Evolutionary conservation across 1,140 invertebrate genomes (phyloP).

Genomic region (Drosophila sucinea): DNA sequence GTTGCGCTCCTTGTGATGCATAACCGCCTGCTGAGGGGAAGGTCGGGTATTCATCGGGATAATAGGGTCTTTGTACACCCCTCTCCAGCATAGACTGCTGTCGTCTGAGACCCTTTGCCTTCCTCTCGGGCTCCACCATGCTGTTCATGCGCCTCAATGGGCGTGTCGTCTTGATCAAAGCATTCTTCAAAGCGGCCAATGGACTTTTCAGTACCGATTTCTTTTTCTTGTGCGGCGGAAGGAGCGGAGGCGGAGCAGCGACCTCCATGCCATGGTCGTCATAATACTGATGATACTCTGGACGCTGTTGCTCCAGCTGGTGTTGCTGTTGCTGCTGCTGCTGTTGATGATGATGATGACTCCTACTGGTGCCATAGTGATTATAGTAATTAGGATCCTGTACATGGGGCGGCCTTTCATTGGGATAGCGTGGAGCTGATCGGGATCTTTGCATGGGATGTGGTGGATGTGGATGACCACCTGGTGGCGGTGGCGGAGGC

Average conservation of each 20-base stretch:
- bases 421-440: slow-evolving; percentile 71
- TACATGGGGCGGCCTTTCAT: slow-evolving; percentile 58
- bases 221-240: slow-evolving; percentile 77
- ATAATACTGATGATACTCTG: slow-evolving; percentile 65
- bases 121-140: slow-evolving; percentile 78
- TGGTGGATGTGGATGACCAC: slow-evolving; percentile 26
- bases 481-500: slow-evolving; percentile 49
- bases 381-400: slow-evolving; percentile 72
- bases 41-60: slow-evolving; percentile 78
- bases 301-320: slow-evolving; percentile 16
- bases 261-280: slow-evolving; percentile 63
- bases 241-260: slow-evolving; percentile 51
- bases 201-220: slow-evolving; percentile 80
- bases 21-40: slow-evolving; percentile 72
- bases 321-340: slow-evolving; percentile 26
- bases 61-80: slow-evolving; percentile 72
- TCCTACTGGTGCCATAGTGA: slow-evolving; percentile 55
- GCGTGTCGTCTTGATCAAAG: slow-evolving; percentile 73
- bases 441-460: slow-evolving; percentile 69
- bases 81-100: slow-evolving; percentile 82
- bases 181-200: slow-evolving; percentile 76
- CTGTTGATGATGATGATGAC: slow-evolving; percentile 31
- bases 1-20: slow-evolving; percentile 33
- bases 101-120: slow-evolving; percentile 68
- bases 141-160: slow-evolving; percentile 79